These are phyloP conservation scores for Canis aureus DNA, from an alignment of 2,113 vertebrate species.

Conservation along the genomic window DNA sequence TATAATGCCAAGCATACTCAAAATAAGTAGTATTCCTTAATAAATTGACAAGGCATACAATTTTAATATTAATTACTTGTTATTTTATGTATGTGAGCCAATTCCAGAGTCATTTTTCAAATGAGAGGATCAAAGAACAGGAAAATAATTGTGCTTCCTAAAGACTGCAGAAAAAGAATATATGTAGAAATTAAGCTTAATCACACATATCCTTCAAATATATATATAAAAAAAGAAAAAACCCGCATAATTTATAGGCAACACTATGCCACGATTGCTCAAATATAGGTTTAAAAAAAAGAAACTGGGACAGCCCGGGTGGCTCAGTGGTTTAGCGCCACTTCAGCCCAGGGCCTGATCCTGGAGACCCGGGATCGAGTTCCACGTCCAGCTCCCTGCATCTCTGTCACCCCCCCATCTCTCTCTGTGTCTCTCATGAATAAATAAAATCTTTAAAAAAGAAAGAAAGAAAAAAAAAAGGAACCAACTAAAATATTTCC, in stretches of 20 bases:
- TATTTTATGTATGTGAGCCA: conserved; percentile 40
- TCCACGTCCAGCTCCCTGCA: no score
- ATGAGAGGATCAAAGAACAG: conserved; percentile 35
- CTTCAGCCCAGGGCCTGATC: no score
- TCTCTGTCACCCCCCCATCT: no score
- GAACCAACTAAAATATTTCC: conserved; percentile 20
- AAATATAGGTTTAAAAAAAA: conserved; percentile 18
- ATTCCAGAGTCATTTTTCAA: conserved; percentile 58
- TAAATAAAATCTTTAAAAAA: no score
- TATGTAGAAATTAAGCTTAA: conserved; percentile 13
- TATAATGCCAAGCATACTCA: conserved; percentile 42
- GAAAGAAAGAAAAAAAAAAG: not conserved
- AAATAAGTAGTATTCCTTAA: conserved; percentile 61
- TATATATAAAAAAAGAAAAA: not conserved
- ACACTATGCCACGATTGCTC: not conserved
- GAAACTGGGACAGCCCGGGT: no score
- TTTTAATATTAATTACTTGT: conserved; percentile 60
- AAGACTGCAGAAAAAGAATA: conserved; percentile 44
- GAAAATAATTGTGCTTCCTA: conserved; percentile 58
- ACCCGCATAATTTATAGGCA: not conserved
- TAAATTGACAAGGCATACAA: not conserved
- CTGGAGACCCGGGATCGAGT: no score
- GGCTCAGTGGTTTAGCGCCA: no score
- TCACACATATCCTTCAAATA: conserved; percentile 6
- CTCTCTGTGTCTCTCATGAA: no score